These are phyloP conservation scores for Stegana nigrithorax DNA, from an alignment of 2,888 invertebrate species.

Conservation along the genomic window DNA sequence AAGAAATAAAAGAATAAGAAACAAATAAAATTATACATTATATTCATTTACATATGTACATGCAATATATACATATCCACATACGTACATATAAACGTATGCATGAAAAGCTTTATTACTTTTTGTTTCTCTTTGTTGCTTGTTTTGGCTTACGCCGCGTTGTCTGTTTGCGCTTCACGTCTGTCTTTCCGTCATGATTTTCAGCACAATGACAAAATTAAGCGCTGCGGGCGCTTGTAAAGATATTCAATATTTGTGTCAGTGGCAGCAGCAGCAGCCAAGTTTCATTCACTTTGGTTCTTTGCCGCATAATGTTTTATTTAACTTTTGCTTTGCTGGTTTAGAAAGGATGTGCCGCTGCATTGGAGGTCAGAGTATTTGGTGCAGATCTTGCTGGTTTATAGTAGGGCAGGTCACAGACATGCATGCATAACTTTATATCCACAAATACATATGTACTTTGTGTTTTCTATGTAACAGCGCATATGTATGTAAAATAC, in stretches of 20 bases:
- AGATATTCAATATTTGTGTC: slow-evolving; percentile 15
- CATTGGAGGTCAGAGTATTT: slow-evolving; percentile 4
- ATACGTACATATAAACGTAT: neutral
- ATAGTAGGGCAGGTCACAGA: slow-evolving; percentile 2
- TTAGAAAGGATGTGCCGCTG: slow-evolving; percentile 17
- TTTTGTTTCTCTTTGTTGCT: neutral
- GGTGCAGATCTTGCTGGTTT: neutral
- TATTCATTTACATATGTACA: too few species aligned
- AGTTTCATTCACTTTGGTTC: neutral
- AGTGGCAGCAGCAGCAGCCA: neutral
- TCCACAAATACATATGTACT: neutral
- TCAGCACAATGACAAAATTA: slow-evolving; percentile 8
- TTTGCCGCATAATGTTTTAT: neutral
- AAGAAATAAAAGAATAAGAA: too few species aligned
- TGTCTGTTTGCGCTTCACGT: neutral
- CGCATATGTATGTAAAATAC: neutral
- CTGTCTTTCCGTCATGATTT: neutral
- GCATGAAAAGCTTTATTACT: neutral
- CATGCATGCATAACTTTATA: neutral
- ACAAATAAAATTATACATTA: too few species aligned
- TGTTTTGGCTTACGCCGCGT: neutral
- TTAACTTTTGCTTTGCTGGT: neutral
- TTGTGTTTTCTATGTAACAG: neutral
- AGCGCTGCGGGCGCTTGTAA: neutral
- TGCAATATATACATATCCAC: too few species aligned